These are phyloP conservation scores for Drosophila kepulauana DNA, from an alignment of 1,140 invertebrate genomes.

Conservation along the genomic window DNA sequence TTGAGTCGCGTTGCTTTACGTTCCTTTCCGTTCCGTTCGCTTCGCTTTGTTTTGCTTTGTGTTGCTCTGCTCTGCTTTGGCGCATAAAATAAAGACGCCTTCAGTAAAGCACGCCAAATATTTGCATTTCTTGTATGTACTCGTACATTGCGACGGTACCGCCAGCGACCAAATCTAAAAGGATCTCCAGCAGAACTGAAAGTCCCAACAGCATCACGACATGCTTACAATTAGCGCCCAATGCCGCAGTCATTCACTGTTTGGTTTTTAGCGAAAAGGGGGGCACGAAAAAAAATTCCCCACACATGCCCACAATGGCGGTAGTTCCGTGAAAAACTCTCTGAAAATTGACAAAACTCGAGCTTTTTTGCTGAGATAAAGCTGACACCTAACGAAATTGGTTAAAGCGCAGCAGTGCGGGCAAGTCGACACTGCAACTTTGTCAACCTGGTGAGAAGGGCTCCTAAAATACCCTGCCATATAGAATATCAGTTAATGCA, in stretches of 20 bases:
- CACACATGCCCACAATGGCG: not conserved
- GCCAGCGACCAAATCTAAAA: conserved; percentile 30
- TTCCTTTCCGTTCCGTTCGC: not conserved
- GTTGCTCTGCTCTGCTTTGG: not conserved
- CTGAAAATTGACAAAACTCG: conserved; percentile 9
- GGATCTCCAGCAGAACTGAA: conserved; percentile 22
- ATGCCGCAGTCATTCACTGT: conserved; percentile 12
- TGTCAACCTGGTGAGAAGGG: not conserved
- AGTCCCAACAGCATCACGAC: not conserved
- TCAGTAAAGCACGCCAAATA: conserved; percentile 59
- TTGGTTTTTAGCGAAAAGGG: conserved; percentile 4
- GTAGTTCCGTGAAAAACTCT: not conserved
- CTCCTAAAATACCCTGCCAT: not conserved
- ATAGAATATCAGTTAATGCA: too few relatives aligned
- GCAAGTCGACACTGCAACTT: not conserved
- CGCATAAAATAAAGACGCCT: conserved; percentile 27
- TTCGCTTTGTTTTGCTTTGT: not conserved
- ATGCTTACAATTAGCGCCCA: conserved; percentile 33
- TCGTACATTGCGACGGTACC: not conserved
- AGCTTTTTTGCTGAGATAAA: conserved; percentile 16
- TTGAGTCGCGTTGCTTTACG: conserved; percentile 22
- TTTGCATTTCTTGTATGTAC: conserved; percentile 61
- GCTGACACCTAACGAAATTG: conserved; percentile 26
- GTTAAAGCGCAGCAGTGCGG: conserved; percentile 1
- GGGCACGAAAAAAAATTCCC: not conserved